Evolutionary conservation across 1,140 invertebrate genomes (phyloP).

Genomic region (Drosophila setifemur): DNA sequence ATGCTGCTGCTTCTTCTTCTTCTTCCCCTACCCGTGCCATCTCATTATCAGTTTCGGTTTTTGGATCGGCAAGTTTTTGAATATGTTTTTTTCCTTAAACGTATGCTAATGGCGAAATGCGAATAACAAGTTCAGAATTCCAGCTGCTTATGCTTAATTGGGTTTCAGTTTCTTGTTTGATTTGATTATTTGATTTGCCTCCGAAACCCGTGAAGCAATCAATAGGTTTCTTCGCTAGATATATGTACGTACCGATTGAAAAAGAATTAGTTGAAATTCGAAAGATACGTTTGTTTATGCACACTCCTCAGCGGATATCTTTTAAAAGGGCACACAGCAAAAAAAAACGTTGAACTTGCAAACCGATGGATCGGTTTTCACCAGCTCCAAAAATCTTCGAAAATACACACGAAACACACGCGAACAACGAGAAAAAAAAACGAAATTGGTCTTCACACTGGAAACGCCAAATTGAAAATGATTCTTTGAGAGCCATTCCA

Average conservation of each 20-base stretch:
- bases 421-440: conserved; percentile 21
- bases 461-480: conserved; percentile 79
- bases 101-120: conserved; percentile 34
- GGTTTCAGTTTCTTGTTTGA: neutral
- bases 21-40: too few relatives aligned
- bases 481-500: conserved; percentile 29
- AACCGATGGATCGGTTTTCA: neutral
- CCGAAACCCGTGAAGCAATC: too few relatives aligned
- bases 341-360: neutral
- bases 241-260: conserved; percentile 24
- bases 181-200: neutral
- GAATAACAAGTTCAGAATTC: conserved; percentile 38
- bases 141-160: conserved; percentile 5
- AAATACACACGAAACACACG: conserved; percentile 1
- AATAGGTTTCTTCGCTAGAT: too few relatives aligned
- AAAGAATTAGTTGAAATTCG: neutral
- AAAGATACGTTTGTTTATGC: neutral
- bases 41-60: conserved; percentile 22
- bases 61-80: conserved; percentile 26
- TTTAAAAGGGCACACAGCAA: conserved; percentile 11
- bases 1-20: too few relatives aligned
- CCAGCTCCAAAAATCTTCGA: neutral
- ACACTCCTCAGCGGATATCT: neutral
- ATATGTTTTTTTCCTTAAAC: conserved; percentile 21
- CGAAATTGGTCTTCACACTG: conserved; percentile 80